Evolutionary conservation across 1,140 invertebrate species (phyloP).

Genomic region (Fopius arisanus): DNA sequence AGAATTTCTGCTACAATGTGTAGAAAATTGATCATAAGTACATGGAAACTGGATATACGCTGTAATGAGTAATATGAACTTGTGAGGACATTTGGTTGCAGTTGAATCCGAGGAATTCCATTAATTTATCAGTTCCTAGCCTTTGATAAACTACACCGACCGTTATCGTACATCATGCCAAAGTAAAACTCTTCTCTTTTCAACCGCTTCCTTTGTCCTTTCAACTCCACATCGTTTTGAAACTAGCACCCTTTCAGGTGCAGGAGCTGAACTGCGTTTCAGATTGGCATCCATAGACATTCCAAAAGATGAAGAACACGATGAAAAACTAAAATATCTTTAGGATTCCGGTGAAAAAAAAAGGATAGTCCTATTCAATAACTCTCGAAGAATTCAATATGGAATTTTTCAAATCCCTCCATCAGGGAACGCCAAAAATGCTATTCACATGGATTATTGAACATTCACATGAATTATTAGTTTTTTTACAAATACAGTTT

Average conservation of each 20-base stretch:
- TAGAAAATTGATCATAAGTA: neutral
- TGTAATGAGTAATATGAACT: neutral
- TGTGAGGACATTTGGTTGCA: neutral
- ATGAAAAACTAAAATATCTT: neutral
- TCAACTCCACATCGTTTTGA: neutral
- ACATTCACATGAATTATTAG: neutral
- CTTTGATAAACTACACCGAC: neutral
- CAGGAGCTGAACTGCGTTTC: neutral
- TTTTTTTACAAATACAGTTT: too few relatives aligned
- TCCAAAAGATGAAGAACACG: neutral
- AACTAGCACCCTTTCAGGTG: neutral
- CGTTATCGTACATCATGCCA: neutral
- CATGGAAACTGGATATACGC: neutral
- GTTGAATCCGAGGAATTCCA: neutral
- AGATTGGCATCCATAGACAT: neutral
- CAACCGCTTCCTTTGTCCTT: neutral
- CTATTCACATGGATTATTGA: too few relatives aligned
- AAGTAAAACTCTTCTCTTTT: neutral
- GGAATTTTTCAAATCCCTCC: neutral
- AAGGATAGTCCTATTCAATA: neutral
- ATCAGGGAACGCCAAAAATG: neutral
- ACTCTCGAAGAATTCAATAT: neutral
- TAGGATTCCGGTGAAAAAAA: neutral
- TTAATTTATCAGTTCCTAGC: neutral
- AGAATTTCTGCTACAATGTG: neutral